These are phyloP conservation scores for silkworm (Bombyx mori) DNA, from an alignment of 1,140 invertebrate genomes.

Conservation along the genomic window ASM3026992v2 NC_085118.1:408501-409000, in stretches of 20 bases:
- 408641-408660: constrained; percentile 66
- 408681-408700: constrained; percentile 52
- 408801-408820: constrained; percentile 25
- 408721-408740: constrained; percentile 59
- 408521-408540: constrained; percentile 11
- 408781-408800: constrained; percentile 25
- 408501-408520: constrained; percentile 8
- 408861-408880: constrained; percentile 66
- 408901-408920: constrained; percentile 62
- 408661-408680: constrained; percentile 54
- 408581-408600: constrained; percentile 56
- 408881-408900: constrained; percentile 68
- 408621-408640: constrained; percentile 65
- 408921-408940: constrained; percentile 54
- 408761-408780: constrained; percentile 37
- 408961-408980: constrained; percentile 3
- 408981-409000: constrained; percentile 1
- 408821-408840: constrained; percentile 14
- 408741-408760: constrained; percentile 48
- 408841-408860: constrained; percentile 16
- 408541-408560: constrained; percentile 47
- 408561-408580: constrained; percentile 24
- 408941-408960: constrained; percentile 4
- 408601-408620: constrained; percentile 65
- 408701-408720: constrained; percentile 53